Conservation (phyloP, 1,140 invertebrate genomes). For the Mycetomoellerius zeteki region DNA sequence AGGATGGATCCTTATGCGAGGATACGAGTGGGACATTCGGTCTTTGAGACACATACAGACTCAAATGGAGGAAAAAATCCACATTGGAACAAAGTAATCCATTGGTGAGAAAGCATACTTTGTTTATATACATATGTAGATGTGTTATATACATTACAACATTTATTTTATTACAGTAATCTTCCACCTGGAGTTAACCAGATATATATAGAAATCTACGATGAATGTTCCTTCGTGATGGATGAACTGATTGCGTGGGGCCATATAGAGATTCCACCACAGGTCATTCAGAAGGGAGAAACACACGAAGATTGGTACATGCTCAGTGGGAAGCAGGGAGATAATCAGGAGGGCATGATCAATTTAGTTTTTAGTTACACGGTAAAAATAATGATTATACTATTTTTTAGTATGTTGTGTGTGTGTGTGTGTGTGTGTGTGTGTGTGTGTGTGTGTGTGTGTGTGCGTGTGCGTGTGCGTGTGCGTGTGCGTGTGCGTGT, state of each 20-base stretch:
- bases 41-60: slow-evolving; percentile 98
- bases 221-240: slow-evolving; percentile 98
- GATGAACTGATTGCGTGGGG: slow-evolving; percentile 98
- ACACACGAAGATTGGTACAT: slow-evolving; percentile 98
- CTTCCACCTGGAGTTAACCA: slow-evolving; percentile 95
- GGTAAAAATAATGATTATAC: slow-evolving; percentile 88
- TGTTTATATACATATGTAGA: background rate
- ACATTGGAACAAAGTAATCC: slow-evolving; percentile 97
- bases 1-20: slow-evolving; percentile 99
- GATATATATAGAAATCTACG: slow-evolving; percentile 97
- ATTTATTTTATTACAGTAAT: slow-evolving; percentile 88
- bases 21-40: slow-evolving; percentile 95
- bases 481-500: too few relatives aligned
- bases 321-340: slow-evolving; percentile 96
- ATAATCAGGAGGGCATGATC: slow-evolving; percentile 96
- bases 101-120: slow-evolving; percentile 89
- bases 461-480: too few relatives aligned
- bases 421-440: too few relatives aligned
- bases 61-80: slow-evolving; percentile 98
- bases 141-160: background rate
- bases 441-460: too few relatives aligned
- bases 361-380: slow-evolving; percentile 92
- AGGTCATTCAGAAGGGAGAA: slow-evolving; percentile 93
- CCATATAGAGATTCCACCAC: slow-evolving; percentile 93
- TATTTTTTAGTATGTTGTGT: too few relatives aligned